Conservation (phyloP, 2,113 vertebrate genomes). For the Emydocephalus ijimae region DNA sequence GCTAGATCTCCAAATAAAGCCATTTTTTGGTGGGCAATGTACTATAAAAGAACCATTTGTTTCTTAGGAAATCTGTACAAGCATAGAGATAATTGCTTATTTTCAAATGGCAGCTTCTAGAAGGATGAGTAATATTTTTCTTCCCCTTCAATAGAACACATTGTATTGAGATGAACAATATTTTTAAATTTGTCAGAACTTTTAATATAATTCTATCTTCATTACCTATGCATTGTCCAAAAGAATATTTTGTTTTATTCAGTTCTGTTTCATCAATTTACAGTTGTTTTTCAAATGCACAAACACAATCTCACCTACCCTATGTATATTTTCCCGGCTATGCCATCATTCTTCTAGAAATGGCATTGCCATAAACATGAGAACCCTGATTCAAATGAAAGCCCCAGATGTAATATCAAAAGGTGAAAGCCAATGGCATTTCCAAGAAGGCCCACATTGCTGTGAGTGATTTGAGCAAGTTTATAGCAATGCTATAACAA, state of each 20-base stretch:
- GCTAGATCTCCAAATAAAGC: slow-evolving; percentile 72
- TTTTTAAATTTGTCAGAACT: slow-evolving; percentile 75
- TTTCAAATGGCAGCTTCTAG: slow-evolving; percentile 66
- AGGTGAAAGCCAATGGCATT: slow-evolving; percentile 1
- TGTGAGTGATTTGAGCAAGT: neutral
- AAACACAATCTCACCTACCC: slow-evolving; percentile 31
- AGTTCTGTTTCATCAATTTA: slow-evolving; percentile 41
- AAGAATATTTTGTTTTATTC: slow-evolving; percentile 44
- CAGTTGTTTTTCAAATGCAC: slow-evolving; percentile 40
- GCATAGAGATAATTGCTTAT: slow-evolving; percentile 67
- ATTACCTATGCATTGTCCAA: slow-evolving; percentile 64
- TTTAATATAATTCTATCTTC: slow-evolving; percentile 56
- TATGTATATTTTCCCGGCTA: accelerated
- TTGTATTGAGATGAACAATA: slow-evolving; percentile 74
- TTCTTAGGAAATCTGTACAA: slow-evolving; percentile 73
- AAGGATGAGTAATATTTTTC: slow-evolving; percentile 69
- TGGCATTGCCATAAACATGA: neutral
- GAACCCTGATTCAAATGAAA: slow-evolving; percentile 4
- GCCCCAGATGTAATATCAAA: slow-evolving; percentile 28
- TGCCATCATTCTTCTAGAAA: slow-evolving; percentile 43
- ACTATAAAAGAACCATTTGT: slow-evolving; percentile 73
- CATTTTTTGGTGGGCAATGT: slow-evolving; percentile 68
- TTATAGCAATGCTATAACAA: neutral
- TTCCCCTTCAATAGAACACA: slow-evolving; percentile 58
- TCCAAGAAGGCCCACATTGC: neutral